phyloP scores from a whole-genome alignment of 2,888 invertebrate species.

The Spatulosminthurus flaviceps region DNA sequence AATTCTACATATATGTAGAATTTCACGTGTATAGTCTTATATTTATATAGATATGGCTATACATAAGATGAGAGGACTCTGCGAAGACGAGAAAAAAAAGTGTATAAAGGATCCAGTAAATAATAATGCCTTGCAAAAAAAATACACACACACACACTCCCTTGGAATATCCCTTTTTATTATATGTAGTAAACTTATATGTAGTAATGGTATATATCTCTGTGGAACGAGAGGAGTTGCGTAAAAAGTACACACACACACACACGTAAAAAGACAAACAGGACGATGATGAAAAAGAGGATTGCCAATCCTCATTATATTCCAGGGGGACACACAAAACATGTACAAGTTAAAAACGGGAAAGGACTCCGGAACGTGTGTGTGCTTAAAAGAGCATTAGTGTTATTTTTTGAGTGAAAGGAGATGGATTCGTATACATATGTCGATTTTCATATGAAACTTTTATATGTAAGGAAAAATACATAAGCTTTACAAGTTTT shows the following conservation, averaged over 20 bases:
- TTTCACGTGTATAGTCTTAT: too few relatives aligned
- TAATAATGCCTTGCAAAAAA: neutral
- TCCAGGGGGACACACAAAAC: neutral
- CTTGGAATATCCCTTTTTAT: neutral
- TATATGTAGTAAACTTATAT: too few relatives aligned
- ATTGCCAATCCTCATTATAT: constrained; percentile 11
- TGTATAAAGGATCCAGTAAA: neutral
- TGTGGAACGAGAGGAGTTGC: too few relatives aligned
- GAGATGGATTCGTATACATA: too few relatives aligned
- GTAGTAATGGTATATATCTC: too few relatives aligned
- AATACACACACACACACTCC: neutral
- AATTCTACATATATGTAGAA: neutral
- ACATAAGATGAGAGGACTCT: neutral
- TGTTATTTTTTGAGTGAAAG: neutral
- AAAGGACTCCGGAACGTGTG: neutral
- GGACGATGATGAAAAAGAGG: neutral
- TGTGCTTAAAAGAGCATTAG: neutral
- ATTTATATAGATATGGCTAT: too few relatives aligned
- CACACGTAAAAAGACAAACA: too few relatives aligned
- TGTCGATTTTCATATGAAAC: too few relatives aligned
- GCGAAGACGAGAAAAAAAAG: constrained; percentile 5
- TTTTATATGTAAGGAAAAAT: too few relatives aligned
- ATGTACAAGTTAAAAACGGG: neutral
- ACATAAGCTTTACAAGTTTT: neutral
- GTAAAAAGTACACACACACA: constrained; percentile 13